These are phyloP conservation scores for Syngnathus acus DNA, from an alignment of 2,797 vertebrate genomes.

Conservation along the genomic window DNA sequence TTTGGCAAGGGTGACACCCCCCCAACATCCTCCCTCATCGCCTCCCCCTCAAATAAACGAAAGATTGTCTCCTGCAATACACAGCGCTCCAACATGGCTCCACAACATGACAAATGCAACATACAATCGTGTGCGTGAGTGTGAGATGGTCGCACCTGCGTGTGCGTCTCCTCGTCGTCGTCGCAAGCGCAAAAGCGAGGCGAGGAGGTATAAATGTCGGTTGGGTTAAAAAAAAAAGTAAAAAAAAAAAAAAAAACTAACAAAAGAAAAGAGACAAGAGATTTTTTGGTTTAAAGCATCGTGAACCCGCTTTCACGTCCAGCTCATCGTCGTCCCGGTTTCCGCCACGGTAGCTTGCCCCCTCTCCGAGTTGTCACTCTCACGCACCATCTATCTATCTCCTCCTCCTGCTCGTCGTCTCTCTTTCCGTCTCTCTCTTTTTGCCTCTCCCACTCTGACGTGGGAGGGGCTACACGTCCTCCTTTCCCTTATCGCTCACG, in stretches of 20 bases:
- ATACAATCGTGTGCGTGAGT: background rate
- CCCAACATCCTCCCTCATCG: constrained; percentile 29
- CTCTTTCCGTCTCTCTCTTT: constrained; percentile 36
- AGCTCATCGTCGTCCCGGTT: constrained; percentile 63
- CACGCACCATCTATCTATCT: constrained; percentile 29
- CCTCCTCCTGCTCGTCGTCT: constrained; percentile 26
- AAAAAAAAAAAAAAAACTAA: constrained; percentile 31
- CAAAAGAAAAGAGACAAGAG: constrained; percentile 25
- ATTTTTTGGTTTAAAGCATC: constrained; percentile 59
- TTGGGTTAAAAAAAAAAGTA: constrained; percentile 10
- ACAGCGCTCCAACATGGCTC: constrained; percentile 51
- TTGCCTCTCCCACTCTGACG: constrained; percentile 2
- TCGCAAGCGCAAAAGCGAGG: background rate
- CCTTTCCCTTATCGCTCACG: background rate
- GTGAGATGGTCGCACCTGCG: constrained; percentile 18
- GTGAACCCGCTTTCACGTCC: constrained; percentile 56
- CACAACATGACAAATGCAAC: constrained; percentile 36
- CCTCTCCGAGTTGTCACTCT: constrained; percentile 30
- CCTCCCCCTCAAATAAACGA: constrained; percentile 27
- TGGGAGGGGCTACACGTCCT: constrained; percentile 2
- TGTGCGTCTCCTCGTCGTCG: constrained; percentile 6
- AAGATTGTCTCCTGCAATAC: constrained; percentile 1
- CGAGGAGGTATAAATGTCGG: background rate
- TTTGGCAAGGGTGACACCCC: constrained; percentile 27
- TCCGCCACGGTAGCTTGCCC: constrained; percentile 8